Base-by-base conservation (phyloP, 2,888 invertebrate species). In the Microplitis deprimator region DNA sequence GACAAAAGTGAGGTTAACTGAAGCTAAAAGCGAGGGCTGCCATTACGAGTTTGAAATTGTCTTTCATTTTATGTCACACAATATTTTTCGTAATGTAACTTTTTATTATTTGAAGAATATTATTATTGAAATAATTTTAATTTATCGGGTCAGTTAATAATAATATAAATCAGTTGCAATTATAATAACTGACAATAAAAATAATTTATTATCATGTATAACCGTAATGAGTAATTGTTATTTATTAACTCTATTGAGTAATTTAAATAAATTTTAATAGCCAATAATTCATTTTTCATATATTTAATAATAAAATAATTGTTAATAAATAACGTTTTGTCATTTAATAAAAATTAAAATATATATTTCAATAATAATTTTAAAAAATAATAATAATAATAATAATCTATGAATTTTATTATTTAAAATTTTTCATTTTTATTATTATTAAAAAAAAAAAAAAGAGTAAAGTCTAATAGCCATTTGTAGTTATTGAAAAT, bases 161-260 rank as follows among this genome's bases (percentile, higher is more conserved):
- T 29, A 29, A 29, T 13, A 50, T 50, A 50, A 13, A 50, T 50
- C 8, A 50, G 8, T 50, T 50, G 13, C 5, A 13, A 6, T n/a
- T 67, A 17, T 1, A 38, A 65, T 17, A 69, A 41, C 29, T 64
- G 20, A 73, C 50, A 50, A 50, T 50, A 50, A 50, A 50, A 10
- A 13, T 3, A 50, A 50, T 50, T 50, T 50, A 50, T 50, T 50
- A 50, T 50, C 50, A 13, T 5, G 13, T 50, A 0, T 13, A 16
- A 41, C 17, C 40, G 17, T 1, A 59, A 5, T 29, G 29, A 38
- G 10, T 13, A 39, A 29, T 29, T 68, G n/a, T 29, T 68, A 68
- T 68, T 38, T 67, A 38, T 7, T 29, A 65, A 29, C 20, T 50
- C 50, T 50, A 50, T 13, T 50, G n/a, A 50, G 17, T 59, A 67